Evolutionary conservation across 2,113 vertebrate genomes (phyloP).

Genomic region (Corythornis madagascariensis): DNA sequence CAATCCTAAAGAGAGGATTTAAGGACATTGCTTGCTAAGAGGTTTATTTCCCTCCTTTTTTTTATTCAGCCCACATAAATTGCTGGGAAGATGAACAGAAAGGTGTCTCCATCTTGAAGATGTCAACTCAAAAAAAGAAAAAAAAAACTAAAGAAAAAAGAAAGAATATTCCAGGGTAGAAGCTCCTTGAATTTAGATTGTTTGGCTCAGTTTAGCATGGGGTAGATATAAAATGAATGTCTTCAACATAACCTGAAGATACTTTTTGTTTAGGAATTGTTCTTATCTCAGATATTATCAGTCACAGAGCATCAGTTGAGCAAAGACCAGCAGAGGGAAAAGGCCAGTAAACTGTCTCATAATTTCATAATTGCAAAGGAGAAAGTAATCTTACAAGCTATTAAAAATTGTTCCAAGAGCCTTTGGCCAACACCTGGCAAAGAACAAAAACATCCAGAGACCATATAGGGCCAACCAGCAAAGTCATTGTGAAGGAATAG

Average conservation of each 20-base stretch:
- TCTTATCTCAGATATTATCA: not conserved
- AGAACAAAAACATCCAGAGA: not conserved
- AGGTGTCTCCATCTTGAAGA: not conserved
- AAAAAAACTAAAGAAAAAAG: not conserved
- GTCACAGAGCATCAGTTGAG: not conserved
- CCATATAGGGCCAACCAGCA: not conserved
- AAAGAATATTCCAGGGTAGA: not conserved
- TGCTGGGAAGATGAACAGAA: not conserved
- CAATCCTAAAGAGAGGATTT: not conserved
- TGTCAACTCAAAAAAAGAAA: not conserved
- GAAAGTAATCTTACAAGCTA: not conserved
- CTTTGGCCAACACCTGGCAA: not conserved
- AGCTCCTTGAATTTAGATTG: not conserved
- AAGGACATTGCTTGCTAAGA: not conserved
- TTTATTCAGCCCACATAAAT: not conserved
- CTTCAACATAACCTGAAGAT: not conserved
- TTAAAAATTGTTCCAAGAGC: not conserved
- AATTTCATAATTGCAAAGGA: not conserved
- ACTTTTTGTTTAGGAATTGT: not conserved
- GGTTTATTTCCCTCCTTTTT: not conserved
- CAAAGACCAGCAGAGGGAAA: not conserved
- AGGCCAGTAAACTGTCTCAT: not conserved
- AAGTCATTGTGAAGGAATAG: accelerated
- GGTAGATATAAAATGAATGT: not conserved
- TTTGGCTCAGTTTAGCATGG: not conserved